A percentile compares a stretch with the other conserved stretches of the same genome.
Evolutionary conservation across 30 jellyfish, hydroid and myxozoan genomes (phyloP).

Genomic region (Mastigias papua): DNA sequence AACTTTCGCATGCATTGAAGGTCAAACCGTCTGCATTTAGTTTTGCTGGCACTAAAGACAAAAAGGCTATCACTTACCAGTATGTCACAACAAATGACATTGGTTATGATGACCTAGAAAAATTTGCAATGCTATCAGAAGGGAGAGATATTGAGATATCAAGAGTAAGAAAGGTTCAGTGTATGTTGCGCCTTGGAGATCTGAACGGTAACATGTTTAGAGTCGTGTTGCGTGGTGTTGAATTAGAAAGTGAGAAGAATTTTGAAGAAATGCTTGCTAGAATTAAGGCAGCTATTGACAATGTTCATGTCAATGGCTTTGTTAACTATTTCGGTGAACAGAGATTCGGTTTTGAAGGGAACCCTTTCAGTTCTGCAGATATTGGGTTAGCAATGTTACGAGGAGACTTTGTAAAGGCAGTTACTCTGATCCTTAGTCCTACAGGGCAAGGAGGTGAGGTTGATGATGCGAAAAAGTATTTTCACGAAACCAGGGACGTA

Average conservation of each 20-base stretch:
- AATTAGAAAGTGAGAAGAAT: neutral
- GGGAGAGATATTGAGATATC: constrained; percentile 37
- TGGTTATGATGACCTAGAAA: constrained; percentile 5
- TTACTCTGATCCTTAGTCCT: constrained; percentile 71
- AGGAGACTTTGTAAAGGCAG: constrained; percentile 66
- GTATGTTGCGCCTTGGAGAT: constrained; percentile 60
- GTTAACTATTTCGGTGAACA: constrained; percentile 83
- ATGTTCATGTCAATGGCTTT: constrained; percentile 60
- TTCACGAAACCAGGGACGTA: constrained; percentile 46
- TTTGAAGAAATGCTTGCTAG: neutral
- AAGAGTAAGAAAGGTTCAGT: neutral
- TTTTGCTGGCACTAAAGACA: constrained; percentile 89
- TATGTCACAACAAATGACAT: constrained; percentile 43
- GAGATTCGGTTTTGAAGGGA: constrained; percentile 77
- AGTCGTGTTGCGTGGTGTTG: constrained; percentile 8
- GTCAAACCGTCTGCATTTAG: constrained; percentile 41
- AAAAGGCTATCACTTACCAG: constrained; percentile 82
- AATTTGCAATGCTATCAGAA: neutral
- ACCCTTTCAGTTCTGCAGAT: constrained; percentile 37
- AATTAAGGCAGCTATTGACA: constrained; percentile 10
- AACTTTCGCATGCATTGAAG: constrained; percentile 43
- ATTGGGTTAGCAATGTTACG: constrained; percentile 70
- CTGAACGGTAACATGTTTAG: constrained; percentile 20
- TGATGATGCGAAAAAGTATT: constrained; percentile 65
- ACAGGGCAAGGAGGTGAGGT: constrained; percentile 37